phyloP scores from a whole-genome alignment of 1,140 invertebrate genomes.

The Octopus bimaculoides region DNA sequence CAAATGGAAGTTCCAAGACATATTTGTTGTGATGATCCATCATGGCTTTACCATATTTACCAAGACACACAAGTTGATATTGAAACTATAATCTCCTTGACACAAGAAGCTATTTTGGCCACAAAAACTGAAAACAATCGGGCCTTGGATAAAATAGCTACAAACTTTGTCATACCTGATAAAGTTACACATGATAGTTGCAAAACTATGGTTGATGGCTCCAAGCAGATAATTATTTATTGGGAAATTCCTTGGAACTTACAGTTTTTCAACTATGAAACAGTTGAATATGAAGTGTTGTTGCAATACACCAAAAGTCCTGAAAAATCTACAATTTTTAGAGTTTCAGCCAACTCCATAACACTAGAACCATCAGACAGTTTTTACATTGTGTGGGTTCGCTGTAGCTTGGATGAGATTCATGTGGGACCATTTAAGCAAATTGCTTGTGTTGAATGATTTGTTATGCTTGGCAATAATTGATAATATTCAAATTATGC shows the following conservation, averaged over 20 bases:
- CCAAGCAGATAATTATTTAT: not conserved
- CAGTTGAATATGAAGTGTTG: slow-evolving; percentile 34
- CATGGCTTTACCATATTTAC: slow-evolving; percentile 62
- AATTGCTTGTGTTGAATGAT: slow-evolving; percentile 7
- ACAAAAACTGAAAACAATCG: not conserved
- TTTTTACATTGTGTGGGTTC: slow-evolving; percentile 24
- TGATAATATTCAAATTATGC: too few relatives aligned
- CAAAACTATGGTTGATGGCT: not conserved
- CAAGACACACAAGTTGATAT: slow-evolving; percentile 61
- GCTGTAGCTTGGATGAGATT: slow-evolving; percentile 19
- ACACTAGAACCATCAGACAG: not conserved
- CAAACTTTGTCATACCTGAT: not conserved
- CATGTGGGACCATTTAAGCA: slow-evolving; percentile 20
- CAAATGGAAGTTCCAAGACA: slow-evolving; percentile 53
- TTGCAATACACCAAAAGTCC: slow-evolving; percentile 22
- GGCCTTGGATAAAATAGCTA: not conserved
- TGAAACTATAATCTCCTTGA: slow-evolving; percentile 33
- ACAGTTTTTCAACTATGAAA: slow-evolving; percentile 14
- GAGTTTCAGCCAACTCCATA: not conserved
- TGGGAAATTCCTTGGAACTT: slow-evolving; percentile 15
- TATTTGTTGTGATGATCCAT: slow-evolving; percentile 60
- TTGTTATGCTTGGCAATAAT: too few relatives aligned
- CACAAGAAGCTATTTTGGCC: slow-evolving; percentile 22
- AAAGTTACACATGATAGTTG: slow-evolving; percentile 4
- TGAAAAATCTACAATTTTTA: not conserved